Conservation (phyloP, 2,113 vertebrate species). For the Urocynchramus pylzowi region DNA sequence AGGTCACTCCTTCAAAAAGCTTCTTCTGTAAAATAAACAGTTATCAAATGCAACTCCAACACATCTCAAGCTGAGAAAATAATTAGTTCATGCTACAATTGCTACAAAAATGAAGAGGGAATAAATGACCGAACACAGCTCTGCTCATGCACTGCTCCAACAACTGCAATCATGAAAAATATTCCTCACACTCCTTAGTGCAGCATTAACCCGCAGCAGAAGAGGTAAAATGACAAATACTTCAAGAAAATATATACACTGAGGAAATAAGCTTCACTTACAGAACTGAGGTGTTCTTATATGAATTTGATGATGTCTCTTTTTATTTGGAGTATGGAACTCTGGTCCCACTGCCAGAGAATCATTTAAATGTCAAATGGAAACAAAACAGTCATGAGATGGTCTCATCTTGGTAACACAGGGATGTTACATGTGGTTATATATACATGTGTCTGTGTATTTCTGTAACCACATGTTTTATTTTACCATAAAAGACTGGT, state of each 20-base stretch:
- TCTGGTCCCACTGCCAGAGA: neutral
- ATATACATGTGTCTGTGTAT: fast-evolving
- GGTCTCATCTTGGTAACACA: neutral
- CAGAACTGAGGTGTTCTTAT: neutral
- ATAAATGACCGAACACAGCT: conserved; percentile 8
- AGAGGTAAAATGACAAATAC: neutral
- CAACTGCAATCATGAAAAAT: neutral
- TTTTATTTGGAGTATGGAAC: neutral
- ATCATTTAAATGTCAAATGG: neutral
- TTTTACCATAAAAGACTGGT: neutral
- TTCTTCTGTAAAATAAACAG: conserved; percentile 6
- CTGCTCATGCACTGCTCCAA: neutral
- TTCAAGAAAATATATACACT: neutral
- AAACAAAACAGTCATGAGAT: neutral
- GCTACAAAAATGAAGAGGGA: conserved; percentile 23
- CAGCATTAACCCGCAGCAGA: neutral
- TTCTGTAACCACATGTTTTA: neutral
- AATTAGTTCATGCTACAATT: conserved; percentile 47
- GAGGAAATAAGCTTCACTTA: neutral
- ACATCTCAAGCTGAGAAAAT: conserved; percentile 50
- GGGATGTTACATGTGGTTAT: neutral
- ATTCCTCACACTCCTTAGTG: neutral
- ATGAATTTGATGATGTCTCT: neutral
- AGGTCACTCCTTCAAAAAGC: neutral
- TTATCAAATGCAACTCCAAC: neutral